phyloP scores from a whole-genome alignment of 2,113 vertebrate genomes.

The Crotalus viridis region DNA sequence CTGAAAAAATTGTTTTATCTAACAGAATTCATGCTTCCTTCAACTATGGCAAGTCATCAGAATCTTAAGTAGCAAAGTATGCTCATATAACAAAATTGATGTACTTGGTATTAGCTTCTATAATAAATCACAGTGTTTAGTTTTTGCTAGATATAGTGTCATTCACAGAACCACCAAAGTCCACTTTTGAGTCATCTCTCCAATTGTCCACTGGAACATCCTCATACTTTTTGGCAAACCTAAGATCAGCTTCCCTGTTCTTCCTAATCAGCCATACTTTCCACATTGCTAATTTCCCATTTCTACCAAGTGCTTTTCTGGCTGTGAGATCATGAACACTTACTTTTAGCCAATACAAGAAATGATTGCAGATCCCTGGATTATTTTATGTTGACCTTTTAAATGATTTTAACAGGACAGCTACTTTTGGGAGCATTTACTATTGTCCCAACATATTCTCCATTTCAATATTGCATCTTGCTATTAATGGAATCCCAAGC shows the following conservation, averaged over 20 bases:
- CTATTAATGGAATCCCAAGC: background rate
- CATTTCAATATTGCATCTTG: background rate
- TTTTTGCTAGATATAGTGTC: background rate
- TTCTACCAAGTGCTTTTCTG: background rate
- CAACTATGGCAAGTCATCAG: background rate
- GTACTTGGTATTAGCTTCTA: background rate
- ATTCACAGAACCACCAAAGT: background rate
- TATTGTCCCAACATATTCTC: background rate
- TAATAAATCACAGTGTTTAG: background rate
- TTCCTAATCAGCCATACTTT: background rate
- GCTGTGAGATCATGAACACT: background rate
- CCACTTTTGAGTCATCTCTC: background rate
- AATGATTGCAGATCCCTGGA: background rate
- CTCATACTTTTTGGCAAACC: background rate
- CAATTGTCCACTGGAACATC: background rate
- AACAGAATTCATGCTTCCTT: background rate
- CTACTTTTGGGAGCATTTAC: background rate
- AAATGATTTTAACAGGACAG: background rate
- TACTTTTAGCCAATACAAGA: background rate
- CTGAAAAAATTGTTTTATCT: background rate
- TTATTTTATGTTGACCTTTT: background rate
- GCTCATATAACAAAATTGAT: background rate
- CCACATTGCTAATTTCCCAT: background rate
- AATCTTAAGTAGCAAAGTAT: background rate
- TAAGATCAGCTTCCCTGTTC: background rate